Conservation (phyloP, 2,888 invertebrate species). For the Sarcophaga variegata region DNA sequence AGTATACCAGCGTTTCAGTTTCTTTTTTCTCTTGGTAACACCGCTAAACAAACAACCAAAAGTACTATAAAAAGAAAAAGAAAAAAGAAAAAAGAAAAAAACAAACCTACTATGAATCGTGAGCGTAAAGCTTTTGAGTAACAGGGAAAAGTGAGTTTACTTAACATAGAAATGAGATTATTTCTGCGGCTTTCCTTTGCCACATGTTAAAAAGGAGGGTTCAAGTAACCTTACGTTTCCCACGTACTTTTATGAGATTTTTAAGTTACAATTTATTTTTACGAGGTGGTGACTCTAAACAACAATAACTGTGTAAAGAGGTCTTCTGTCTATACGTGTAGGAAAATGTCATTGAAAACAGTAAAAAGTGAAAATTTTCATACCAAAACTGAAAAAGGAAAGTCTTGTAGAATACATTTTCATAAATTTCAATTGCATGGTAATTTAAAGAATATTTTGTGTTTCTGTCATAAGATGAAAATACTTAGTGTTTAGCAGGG, state of each 20-base stretch:
- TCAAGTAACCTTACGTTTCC: constrained; percentile 6
- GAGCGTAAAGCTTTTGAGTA: neutral
- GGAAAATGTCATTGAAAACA: constrained; percentile 7
- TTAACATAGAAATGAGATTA: neutral
- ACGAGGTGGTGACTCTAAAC: constrained; percentile 50
- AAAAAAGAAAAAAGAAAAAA: constrained; percentile 2
- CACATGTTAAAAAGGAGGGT: neutral
- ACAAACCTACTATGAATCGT: neutral
- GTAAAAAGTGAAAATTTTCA: neutral
- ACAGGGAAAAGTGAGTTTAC: neutral
- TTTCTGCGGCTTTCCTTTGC: neutral
- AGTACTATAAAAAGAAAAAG: neutral
- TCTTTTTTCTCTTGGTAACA: neutral
- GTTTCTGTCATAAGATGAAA: no score
- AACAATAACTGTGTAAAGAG: constrained; percentile 33
- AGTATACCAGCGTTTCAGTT: constrained; percentile 19
- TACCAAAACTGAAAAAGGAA: neutral
- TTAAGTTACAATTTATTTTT: constrained; percentile 50
- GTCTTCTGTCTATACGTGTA: neutral
- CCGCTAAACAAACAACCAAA: no score
- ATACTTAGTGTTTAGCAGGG: no score
- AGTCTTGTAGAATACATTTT: no score
- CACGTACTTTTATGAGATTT: constrained; percentile 16
- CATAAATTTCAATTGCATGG: no score
- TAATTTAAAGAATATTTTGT: no score